Conservation (phyloP, 1,140 invertebrate genomes). For the Zaprionus camerounensis region DNA sequence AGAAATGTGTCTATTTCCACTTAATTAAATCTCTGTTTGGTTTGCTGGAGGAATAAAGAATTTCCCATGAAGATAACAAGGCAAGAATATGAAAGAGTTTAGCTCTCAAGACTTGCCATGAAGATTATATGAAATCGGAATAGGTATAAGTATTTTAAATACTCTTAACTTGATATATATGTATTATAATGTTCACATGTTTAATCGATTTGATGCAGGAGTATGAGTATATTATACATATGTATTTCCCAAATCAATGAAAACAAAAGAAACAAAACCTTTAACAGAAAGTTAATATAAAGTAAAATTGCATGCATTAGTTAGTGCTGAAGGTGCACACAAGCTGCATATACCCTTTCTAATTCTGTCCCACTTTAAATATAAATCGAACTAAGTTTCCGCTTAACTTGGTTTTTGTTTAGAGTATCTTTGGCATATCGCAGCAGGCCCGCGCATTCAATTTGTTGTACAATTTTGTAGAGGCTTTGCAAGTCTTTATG, state of each 20-base stretch:
- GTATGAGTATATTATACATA: too few species aligned
- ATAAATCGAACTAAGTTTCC: not conserved
- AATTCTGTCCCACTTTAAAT: not conserved
- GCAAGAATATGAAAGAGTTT: not conserved
- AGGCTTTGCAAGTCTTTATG: conserved; percentile 5
- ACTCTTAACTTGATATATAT: too few species aligned
- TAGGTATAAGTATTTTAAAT: too few species aligned
- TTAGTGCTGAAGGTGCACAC: not conserved
- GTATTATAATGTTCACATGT: too few species aligned
- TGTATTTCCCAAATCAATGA: too few species aligned
- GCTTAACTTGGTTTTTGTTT: not conserved
- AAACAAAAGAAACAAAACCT: too few species aligned
- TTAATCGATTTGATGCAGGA: too few species aligned
- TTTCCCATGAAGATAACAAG: not conserved
- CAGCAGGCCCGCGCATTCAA: not conserved
- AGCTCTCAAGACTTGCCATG: too few species aligned
- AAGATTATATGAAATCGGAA: too few species aligned
- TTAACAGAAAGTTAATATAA: too few species aligned
- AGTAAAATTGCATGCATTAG: too few species aligned
- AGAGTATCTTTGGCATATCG: not conserved
- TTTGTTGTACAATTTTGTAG: not conserved
- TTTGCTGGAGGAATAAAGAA: not conserved
- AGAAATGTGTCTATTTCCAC: not conserved
- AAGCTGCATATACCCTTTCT: not conserved
- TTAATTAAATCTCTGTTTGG: not conserved